Evolutionary conservation across 2,113 vertebrate species (phyloP).

Genomic region (Cochlearius cochlearius): DNA sequence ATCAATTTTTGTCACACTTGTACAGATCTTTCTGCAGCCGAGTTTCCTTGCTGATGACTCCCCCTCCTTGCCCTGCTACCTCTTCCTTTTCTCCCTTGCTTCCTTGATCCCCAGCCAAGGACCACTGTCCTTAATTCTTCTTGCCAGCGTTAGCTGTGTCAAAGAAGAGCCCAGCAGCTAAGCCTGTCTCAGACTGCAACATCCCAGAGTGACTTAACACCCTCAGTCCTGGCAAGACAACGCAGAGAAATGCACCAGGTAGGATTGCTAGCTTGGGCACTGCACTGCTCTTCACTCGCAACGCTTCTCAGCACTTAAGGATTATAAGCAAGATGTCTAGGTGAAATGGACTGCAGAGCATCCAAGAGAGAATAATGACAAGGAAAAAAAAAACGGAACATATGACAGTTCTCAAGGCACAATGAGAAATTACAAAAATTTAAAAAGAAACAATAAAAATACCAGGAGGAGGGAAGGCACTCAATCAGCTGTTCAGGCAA

Average conservation of each 20-base stretch:
- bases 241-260: not conserved
- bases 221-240: not conserved
- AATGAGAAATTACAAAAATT: not conserved
- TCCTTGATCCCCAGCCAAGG: not conserved
- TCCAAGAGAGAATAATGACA: not conserved
- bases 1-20: not conserved
- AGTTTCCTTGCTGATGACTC: not conserved
- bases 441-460: not conserved
- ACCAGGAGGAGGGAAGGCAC: not conserved
- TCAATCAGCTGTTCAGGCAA: not conserved
- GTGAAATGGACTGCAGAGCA: not conserved
- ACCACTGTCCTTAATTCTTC: not conserved
- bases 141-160: not conserved
- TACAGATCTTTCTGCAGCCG: not conserved
- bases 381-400: not conserved
- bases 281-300: not conserved
- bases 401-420: not conserved
- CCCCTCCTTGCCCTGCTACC: not conserved
- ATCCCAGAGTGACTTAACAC: not conserved
- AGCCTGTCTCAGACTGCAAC: not conserved
- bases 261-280: not conserved
- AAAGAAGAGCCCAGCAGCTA: not conserved
- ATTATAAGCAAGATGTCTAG: accelerated
- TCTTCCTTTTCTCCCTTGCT: not conserved
- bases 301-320: not conserved